These are phyloP conservation scores for Bos javanicus DNA, from an alignment of 2,113 vertebrate genomes.

Conservation along the genomic window DNA sequence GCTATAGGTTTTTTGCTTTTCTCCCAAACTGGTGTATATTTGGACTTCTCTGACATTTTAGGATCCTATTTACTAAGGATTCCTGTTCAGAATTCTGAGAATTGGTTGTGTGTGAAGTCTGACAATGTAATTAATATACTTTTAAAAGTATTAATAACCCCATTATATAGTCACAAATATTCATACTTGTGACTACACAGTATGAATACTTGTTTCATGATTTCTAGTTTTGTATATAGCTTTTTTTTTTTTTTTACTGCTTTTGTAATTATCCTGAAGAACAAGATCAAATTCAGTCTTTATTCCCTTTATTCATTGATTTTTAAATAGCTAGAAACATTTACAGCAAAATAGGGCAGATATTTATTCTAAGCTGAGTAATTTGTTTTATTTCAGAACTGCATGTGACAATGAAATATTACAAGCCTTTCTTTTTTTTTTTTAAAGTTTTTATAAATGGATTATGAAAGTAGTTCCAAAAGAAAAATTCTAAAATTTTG, in stretches of 20 bases:
- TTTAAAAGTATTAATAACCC: background rate
- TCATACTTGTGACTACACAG: background rate
- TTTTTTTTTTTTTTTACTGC: background rate
- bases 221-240: background rate
- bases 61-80: background rate
- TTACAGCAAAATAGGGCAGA: background rate
- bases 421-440: background rate
- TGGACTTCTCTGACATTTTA: background rate
- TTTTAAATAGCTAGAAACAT: background rate
- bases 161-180: background rate
- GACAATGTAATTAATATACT: background rate
- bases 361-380: background rate
- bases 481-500: background rate
- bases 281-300: background rate
- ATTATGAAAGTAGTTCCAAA: background rate
- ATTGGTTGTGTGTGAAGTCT: background rate
- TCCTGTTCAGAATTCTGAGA: background rate
- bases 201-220: background rate
- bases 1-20: background rate
- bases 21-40: background rate
- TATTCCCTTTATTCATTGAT: background rate
- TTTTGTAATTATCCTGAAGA: conserved; percentile 14
- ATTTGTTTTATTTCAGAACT: background rate
- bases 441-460: background rate
- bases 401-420: background rate